phyloP scores from a whole-genome alignment of 2,113 vertebrate genomes.

The Lanius ludovicianus region DNA sequence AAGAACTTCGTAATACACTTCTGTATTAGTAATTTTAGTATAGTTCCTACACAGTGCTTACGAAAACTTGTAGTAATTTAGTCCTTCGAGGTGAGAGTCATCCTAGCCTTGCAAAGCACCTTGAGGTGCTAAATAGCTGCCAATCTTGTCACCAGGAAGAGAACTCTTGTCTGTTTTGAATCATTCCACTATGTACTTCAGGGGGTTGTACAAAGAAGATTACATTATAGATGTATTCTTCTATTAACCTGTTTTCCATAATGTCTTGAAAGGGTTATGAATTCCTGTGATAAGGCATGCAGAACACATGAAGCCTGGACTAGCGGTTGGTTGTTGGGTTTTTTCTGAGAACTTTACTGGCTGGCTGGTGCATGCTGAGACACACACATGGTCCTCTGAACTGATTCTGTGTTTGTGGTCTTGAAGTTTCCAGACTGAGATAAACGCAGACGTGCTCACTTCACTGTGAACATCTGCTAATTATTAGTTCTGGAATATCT shows the following conservation, averaged over 20 bases:
- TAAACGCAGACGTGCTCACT: background rate
- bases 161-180: background rate
- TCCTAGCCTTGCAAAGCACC: background rate
- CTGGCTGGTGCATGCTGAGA: background rate
- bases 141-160: background rate
- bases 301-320: background rate
- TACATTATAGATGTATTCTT: background rate
- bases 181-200: background rate
- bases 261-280: background rate
- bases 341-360: background rate
- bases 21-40: accelerated
- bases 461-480: background rate
- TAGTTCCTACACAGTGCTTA: background rate
- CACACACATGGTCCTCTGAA: background rate
- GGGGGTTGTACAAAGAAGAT: background rate
- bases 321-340: background rate
- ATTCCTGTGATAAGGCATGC: background rate
- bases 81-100: background rate
- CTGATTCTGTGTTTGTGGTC: background rate
- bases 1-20: background rate
- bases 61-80: background rate
- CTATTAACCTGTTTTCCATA: background rate
- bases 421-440: background rate
- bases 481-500: background rate
- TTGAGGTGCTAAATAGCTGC: background rate